Evolutionary conservation across 2,888 invertebrate species (phyloP).

Genomic region (Dexiosoma caninum): DNA sequence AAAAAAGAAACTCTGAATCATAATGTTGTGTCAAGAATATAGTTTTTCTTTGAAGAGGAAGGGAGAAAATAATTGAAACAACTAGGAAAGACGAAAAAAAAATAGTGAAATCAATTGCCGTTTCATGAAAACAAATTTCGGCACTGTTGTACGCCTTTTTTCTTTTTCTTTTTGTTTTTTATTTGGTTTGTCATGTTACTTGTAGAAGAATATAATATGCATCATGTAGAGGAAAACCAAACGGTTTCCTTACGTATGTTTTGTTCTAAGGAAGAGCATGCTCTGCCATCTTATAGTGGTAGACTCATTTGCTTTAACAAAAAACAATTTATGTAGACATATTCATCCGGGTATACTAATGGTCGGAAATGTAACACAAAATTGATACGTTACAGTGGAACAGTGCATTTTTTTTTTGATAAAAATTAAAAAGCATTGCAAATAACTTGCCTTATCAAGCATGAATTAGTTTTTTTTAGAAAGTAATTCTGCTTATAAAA

Average conservation of each 20-base stretch:
- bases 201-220: conserved; percentile 4
- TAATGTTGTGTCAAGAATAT: conserved; percentile 42
- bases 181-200: conserved; percentile 2
- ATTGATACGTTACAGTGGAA: conserved; percentile 44
- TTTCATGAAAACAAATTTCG: conserved; percentile 57
- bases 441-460: too few species aligned
- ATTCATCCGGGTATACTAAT: conserved; percentile 67
- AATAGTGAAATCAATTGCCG: conserved; percentile 73
- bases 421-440: too few species aligned
- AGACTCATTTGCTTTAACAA: conserved; percentile 37
- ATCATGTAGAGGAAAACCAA: conserved; percentile 55
- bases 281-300: conserved; percentile 39
- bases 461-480: too few species aligned
- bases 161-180: neutral
- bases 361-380: conserved; percentile 67
- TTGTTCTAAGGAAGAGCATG: conserved; percentile 26
- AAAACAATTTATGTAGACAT: conserved; percentile 45
- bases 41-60: neutral
- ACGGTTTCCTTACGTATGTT: conserved; percentile 42
- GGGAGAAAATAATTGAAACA: conserved; percentile 24
- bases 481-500: too few species aligned
- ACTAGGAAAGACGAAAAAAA: conserved; percentile 6
- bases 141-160: conserved; percentile 17
- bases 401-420: neutral
- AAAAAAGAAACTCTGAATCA: conserved; percentile 24